Conservation (phyloP, 2,888 invertebrate species). For the Lysandra coridon region DNA sequence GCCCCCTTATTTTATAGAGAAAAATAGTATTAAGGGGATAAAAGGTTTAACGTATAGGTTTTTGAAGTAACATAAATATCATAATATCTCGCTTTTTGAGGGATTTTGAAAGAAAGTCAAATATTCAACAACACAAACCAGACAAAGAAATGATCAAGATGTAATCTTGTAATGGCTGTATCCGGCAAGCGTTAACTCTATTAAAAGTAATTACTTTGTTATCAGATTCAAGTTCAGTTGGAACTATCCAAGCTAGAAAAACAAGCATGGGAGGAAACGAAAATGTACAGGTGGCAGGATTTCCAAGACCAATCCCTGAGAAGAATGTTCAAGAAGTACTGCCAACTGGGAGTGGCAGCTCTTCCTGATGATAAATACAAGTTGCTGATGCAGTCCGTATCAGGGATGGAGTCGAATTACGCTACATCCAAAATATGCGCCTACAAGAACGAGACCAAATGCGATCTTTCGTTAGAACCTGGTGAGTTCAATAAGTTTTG, state of each 20-base stretch:
- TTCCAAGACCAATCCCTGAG: slow-evolving; percentile 84
- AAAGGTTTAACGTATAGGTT: too few species aligned
- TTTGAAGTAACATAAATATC: too few species aligned
- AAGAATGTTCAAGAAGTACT: slow-evolving; percentile 88
- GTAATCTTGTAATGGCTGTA: background rate
- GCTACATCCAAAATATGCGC: slow-evolving; percentile 89
- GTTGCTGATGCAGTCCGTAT: slow-evolving; percentile 81
- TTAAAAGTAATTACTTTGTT: slow-evolving; percentile 35
- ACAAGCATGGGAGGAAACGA: slow-evolving; percentile 83
- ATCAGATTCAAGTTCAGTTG: slow-evolving; percentile 65
- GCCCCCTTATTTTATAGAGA: too few species aligned
- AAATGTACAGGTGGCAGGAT: slow-evolving; percentile 85
- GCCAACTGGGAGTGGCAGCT: slow-evolving; percentile 86
- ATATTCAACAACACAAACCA: background rate
- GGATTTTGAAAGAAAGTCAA: background rate
- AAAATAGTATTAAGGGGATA: too few species aligned
- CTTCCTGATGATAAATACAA: slow-evolving; percentile 85
- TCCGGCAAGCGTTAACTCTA: background rate
- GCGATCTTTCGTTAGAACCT: slow-evolving; percentile 87
- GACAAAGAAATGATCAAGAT: background rate
- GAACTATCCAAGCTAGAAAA: slow-evolving; percentile 80
- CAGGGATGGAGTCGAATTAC: slow-evolving; percentile 88
- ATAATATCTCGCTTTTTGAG: too few species aligned
- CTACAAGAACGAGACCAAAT: slow-evolving; percentile 82
- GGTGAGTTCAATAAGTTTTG: slow-evolving; percentile 62